Evolutionary conservation across 2,888 invertebrate genomes (phyloP), one percentile per base, ranked within the genome.

Genomic region (Fragum whitleyi): DNA sequence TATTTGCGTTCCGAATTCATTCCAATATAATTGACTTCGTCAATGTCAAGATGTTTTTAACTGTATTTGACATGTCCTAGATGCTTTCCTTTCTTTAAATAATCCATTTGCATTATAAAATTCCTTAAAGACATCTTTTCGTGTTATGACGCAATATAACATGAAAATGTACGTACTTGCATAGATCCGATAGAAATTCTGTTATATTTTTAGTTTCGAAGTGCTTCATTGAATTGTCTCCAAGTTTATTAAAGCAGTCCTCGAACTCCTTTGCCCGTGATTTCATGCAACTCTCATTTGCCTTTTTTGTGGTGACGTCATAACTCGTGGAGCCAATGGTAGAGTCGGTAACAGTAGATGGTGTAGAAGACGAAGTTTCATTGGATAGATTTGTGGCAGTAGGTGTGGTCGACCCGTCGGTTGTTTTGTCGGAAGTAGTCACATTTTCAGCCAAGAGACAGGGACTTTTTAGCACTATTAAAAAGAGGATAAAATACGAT

Each of bases 181-280:
- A 79, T 29, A 79, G 70, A 42, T 79, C 79, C 19, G 55, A 57
- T 21, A 79, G n/a, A 67, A 79, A 75, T 36, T 71, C 79, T 1
- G 71, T 71, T 16, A 75, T 36, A 16, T 79, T 70, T 9, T 36
- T 26, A 6, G 74, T 47, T 21, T 29, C 47, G 3, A 79, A 32
- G n/a, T 74, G 74, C 19, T 74, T 29, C 79, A 75, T 57, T 0
- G 79, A 70, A 42, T 74, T 79, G 5, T 74, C 42, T 9, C 79
- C 79, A 11, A 79, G 53, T 39, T 36, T 39, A 39, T 75, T 71
- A 21, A 75, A 65, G 32, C 79, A 79, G 11, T 19, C 51, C n/a
- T 39, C 23, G 19, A 79, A 75, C 5, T 75, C 61, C 5, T 55
- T 47, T 26, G 71, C 69, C 16, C 75, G 39, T 2, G 74, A 14